Conservation (phyloP, 2,113 vertebrate genomes). For the Erinaceus europaeus region DNA sequence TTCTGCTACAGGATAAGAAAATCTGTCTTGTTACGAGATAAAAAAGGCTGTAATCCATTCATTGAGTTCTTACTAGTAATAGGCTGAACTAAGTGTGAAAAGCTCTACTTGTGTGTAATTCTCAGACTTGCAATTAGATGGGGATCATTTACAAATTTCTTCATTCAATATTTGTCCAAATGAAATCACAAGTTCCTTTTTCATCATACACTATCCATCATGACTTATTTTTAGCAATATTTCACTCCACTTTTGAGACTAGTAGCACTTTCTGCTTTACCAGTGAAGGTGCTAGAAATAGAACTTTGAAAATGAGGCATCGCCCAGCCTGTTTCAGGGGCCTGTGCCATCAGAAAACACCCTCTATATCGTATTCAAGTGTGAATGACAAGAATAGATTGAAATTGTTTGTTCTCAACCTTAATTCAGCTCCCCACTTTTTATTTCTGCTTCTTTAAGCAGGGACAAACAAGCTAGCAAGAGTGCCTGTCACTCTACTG, state of each 20-base stretch:
- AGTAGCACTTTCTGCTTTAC: neutral
- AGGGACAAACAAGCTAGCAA: constrained; percentile 22
- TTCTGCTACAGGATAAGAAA: constrained; percentile 5
- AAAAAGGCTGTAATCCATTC: constrained; percentile 46
- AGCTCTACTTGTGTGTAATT: constrained; percentile 43
- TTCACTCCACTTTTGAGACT: neutral
- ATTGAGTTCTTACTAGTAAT: constrained; percentile 60
- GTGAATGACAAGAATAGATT: constrained; percentile 4
- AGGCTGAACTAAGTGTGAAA: constrained; percentile 56
- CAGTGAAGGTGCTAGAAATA: neutral
- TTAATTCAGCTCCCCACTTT: neutral
- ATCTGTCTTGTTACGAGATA: constrained; percentile 30
- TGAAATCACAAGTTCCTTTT: constrained; percentile 19
- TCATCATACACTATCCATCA: neutral
- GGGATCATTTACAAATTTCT: constrained; percentile 51
- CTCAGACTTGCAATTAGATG: constrained; percentile 42
- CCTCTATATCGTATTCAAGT: neutral
- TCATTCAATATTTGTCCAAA: constrained; percentile 56
- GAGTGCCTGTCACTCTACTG: neutral
- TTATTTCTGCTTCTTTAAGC: constrained; percentile 33
- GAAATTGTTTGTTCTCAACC: neutral
- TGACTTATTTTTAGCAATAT: neutral
- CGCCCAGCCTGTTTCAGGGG: neutral
- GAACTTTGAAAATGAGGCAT: neutral
- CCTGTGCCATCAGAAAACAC: neutral